Evolutionary conservation across 2,113 vertebrate genomes (phyloP), one percentile per base, ranked within the genome.

Genomic region (Gnathonemus longibarbis): DNA sequence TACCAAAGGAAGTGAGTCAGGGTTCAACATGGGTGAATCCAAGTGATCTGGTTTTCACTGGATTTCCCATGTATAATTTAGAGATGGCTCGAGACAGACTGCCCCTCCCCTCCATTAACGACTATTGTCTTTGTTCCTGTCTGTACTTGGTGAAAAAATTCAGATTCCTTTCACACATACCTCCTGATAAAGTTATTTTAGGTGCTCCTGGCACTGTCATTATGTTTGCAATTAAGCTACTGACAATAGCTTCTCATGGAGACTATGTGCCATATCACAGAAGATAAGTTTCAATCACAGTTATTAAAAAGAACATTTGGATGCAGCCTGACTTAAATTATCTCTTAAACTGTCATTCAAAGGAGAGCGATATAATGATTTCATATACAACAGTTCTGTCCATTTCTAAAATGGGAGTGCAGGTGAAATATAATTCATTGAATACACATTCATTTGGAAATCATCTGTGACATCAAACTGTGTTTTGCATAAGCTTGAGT

Each of bases 231-330:
- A 45, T 88, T 62, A 45, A 45, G 56, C 6, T 24, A 66, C 52
- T n/a, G 45, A 87, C 49, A 53, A 53, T 52, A 46, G 10, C n/a
- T 86, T 21, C 42, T 49, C 46, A 49, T 42, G 45, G 24, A 46
- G 46, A 27, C 84, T 6, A n/a, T 24, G 4, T 87, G 27, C 85
- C n/a, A 53, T 52, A 87, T 53, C 27, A 53, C n/a, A 52, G 85
- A 50, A 87, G 48, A 87, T 35, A 53, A 53, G 49, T 48, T 84
- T n/a, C 45, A 48, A 24, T 48, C 83, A 84, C 83, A 84, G 83
- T 84, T 84, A 84, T 84, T 84, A 84, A 84, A 84, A 48, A 84
- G 83, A 84, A 84, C 83, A 84, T 84, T 84, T 84, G 83, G 83
- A 48, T 48, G 45, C 6, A 8, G 39, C 45, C 24, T 48, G n/a